Percentiles rank a stretch among this genome's conserved stretches.
Conservation (phyloP, 1,140 invertebrate genomes). For the Gryon sp. region DNA sequence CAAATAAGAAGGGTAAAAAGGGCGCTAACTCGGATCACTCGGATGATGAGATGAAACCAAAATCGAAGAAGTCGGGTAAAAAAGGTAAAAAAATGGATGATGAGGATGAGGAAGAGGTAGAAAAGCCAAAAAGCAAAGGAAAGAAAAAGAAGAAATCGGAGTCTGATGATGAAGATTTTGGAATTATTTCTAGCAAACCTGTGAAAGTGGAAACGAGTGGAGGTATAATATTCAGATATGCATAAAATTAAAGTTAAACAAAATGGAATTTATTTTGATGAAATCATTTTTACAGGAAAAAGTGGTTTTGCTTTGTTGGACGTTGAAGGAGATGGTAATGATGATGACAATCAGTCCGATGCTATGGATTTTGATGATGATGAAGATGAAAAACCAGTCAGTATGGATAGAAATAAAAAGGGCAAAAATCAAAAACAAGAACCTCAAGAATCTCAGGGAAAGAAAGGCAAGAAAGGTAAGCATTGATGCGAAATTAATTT, state of each 20-base stretch:
- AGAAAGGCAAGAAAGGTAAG: conserved; percentile 78
- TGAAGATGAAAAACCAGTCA: conserved; percentile 78
- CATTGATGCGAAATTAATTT: too few species aligned
- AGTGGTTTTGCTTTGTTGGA: conserved; percentile 83
- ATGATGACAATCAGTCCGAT: conserved; percentile 68
- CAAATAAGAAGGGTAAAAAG: conserved; percentile 66
- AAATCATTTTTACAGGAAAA: conserved; percentile 53
- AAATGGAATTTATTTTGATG: conserved; percentile 2
- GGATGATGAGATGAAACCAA: conserved; percentile 64
- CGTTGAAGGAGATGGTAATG: conserved; percentile 79
- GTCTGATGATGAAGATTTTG: conserved; percentile 53
- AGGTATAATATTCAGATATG: conserved; percentile 14
- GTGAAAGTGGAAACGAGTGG: conserved; percentile 28
- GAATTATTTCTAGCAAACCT: conserved; percentile 37
- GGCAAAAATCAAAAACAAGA: conserved; percentile 73
- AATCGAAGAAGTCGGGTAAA: conserved; percentile 50
- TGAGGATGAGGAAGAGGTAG: conserved; percentile 65
- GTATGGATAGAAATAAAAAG: conserved; percentile 76
- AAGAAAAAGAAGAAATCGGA: conserved; percentile 66
- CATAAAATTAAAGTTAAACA: neutral
- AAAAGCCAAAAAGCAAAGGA: conserved; percentile 49
- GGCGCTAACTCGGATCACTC: conserved; percentile 63
- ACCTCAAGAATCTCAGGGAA: conserved; percentile 57
- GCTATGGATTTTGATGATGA: conserved; percentile 70
- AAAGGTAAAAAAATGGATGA: conserved; percentile 48